These are phyloP conservation scores for Ditula angustiorana DNA, from an alignment of 2,888 invertebrate genomes.

Conservation along the genomic window DNA sequence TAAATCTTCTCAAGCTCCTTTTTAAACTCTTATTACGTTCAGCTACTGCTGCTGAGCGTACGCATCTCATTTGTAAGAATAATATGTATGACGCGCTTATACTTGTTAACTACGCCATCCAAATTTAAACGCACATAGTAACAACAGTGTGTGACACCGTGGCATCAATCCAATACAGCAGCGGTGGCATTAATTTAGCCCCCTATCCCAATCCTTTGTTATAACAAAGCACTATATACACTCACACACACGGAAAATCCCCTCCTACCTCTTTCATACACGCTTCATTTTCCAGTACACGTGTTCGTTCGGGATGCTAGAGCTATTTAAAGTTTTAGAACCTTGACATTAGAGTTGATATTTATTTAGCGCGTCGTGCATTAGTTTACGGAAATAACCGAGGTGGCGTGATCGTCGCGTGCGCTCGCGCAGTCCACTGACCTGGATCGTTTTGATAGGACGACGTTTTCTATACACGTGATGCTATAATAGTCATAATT, in stretches of 20 bases:
- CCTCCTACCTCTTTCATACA: background rate
- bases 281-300: constrained; percentile 9
- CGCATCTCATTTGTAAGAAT: background rate
- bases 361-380: constrained; percentile 42
- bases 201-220: constrained; percentile 24
- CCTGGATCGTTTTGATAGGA: constrained; percentile 59
- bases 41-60: background rate
- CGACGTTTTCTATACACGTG: constrained; percentile 27
- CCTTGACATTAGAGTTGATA: constrained; percentile 54
- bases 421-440: constrained; percentile 70
- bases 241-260: background rate
- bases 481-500: background rate
- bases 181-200: constrained; percentile 17
- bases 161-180: constrained; percentile 32
- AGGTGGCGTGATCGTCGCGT: constrained; percentile 77
- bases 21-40: no score
- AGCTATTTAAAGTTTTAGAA: constrained; percentile 39
- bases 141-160: constrained; percentile 16
- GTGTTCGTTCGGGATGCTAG: background rate
- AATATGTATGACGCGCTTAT: no score
- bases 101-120: background rate
- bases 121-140: constrained; percentile 6
- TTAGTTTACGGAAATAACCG: constrained; percentile 59
- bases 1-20: no score
- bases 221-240: constrained; percentile 3